These are phyloP conservation scores for Apeira syringaria DNA, from an alignment of 2,888 invertebrate species.

Conservation along the genomic window DNA sequence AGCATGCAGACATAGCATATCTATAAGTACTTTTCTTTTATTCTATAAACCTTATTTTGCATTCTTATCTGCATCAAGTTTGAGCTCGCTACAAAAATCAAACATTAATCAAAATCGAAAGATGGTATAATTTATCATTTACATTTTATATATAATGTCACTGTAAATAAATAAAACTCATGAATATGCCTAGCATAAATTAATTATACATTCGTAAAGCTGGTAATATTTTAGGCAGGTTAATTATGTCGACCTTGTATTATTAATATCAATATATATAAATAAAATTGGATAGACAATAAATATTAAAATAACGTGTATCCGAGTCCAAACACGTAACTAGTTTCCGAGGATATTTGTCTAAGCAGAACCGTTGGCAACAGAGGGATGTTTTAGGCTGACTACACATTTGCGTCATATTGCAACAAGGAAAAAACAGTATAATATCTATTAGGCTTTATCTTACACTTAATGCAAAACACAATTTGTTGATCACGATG, in stretches of 20 bases:
- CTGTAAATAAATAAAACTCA: constrained; percentile 11
- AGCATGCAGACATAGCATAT: no score
- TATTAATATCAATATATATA: constrained; percentile 4
- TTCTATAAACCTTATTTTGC: no score
- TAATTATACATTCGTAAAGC: constrained; percentile 19
- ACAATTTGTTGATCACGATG: no score
- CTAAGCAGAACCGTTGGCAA: constrained; percentile 68
- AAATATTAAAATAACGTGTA: constrained; percentile 69
- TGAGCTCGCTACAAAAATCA: no score
- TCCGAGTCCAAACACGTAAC: constrained; percentile 70
- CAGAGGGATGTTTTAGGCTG: constrained; percentile 53
- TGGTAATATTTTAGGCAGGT: constrained; percentile 7
- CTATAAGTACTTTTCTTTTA: no score
- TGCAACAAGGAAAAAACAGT: no score
- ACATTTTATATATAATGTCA: constrained; percentile 13
- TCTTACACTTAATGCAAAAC: no score
- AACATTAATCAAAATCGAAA: not conserved
- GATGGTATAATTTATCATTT: not conserved
- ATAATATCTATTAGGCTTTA: no score
- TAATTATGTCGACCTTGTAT: constrained; percentile 20
- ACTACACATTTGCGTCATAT: constrained; percentile 16
- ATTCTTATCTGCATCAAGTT: no score
- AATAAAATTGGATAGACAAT: constrained; percentile 36
- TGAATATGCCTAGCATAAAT: constrained; percentile 14
- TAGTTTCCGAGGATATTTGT: constrained; percentile 78